A percentile compares a stretch with the other conserved stretches of the same genome.
phyloP scores from a whole-genome alignment of 2,113 vertebrate species.

The Aspidoscelis tigris region DNA sequence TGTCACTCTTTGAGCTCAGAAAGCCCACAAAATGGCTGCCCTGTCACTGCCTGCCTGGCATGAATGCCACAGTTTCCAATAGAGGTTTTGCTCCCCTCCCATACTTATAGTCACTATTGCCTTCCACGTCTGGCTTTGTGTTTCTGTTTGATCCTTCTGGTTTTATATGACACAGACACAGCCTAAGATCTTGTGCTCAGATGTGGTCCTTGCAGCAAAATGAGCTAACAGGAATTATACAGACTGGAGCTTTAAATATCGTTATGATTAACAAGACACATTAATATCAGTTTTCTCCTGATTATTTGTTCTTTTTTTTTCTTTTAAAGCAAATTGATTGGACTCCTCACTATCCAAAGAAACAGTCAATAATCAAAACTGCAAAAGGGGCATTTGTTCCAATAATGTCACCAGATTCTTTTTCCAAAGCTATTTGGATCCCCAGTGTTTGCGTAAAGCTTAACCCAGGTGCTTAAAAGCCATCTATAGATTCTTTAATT shows the following conservation, averaged over 20 bases:
- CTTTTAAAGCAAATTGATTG: background rate
- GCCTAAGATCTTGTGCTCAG: background rate
- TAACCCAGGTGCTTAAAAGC: conserved; percentile 19
- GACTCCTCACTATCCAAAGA: background rate
- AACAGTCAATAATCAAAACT: background rate
- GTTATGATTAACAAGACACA: fast-evolving
- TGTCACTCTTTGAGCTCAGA: no score
- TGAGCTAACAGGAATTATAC: no score
- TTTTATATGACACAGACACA: background rate
- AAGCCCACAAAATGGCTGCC: no score
- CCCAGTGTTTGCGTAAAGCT: background rate
- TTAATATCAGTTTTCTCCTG: background rate
- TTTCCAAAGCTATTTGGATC: background rate
- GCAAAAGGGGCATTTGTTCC: background rate
- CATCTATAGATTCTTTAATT: conserved; percentile 6
- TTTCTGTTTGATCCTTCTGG: background rate
- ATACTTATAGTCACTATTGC: background rate
- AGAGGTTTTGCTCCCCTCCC: no score
- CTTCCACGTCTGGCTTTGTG: no score
- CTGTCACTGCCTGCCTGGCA: no score
- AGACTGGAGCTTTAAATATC: background rate
- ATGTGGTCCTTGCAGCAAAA: background rate
- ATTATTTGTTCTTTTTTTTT: no score
- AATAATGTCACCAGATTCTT: background rate
- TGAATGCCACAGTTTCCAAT: no score